These are phyloP conservation scores for Nymphalis urticae DNA, from an alignment of 2,888 invertebrate species.

Conservation along the genomic window DNA sequence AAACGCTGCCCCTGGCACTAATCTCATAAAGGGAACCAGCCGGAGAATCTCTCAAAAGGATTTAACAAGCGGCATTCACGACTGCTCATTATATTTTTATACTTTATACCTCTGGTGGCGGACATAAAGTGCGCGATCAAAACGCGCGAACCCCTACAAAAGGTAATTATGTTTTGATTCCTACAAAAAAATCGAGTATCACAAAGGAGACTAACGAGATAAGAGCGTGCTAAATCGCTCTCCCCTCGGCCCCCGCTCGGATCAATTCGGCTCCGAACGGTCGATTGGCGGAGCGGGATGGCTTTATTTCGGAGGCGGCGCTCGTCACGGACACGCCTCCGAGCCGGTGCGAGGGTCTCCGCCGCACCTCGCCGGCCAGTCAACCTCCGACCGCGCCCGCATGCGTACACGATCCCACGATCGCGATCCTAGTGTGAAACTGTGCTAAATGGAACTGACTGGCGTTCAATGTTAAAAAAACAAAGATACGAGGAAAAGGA, in stretches of 20 bases:
- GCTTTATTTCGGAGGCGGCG: slow-evolving; percentile 48
- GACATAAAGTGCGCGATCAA: slow-evolving; percentile 79
- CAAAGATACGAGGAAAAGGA: slow-evolving; percentile 78
- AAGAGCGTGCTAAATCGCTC: slow-evolving; percentile 81
- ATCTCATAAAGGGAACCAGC: slow-evolving; percentile 70
- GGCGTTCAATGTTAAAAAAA: slow-evolving; percentile 84
- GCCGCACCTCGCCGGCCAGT: slow-evolving; percentile 61
- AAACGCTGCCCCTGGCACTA: slow-evolving; percentile 57
- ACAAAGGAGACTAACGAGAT: slow-evolving; percentile 82
- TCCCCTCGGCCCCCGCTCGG: slow-evolving; percentile 70
- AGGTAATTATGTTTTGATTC: slow-evolving; percentile 82
- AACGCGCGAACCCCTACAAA: slow-evolving; percentile 81
- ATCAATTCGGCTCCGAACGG: slow-evolving; percentile 71
- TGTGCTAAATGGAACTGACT: slow-evolving; percentile 79
- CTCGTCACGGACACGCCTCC: slow-evolving; percentile 48
- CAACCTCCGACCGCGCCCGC: slow-evolving; percentile 77
- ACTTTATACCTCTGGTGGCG: slow-evolving; percentile 73
- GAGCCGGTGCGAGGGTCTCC: slow-evolving; percentile 54
- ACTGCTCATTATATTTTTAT: slow-evolving; percentile 81
- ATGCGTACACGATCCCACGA: slow-evolving; percentile 76
- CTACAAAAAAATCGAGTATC: slow-evolving; percentile 79
- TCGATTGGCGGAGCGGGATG: slow-evolving; percentile 76
- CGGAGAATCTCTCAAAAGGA: slow-evolving; percentile 74
- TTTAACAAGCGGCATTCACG: slow-evolving; percentile 80
- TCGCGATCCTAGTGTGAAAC: slow-evolving; percentile 63